A percentile compares a stretch with the other conserved stretches of the same genome.
Conservation (phyloP, 2,888 invertebrate species). For the Synanthedon myopaeformis region DNA sequence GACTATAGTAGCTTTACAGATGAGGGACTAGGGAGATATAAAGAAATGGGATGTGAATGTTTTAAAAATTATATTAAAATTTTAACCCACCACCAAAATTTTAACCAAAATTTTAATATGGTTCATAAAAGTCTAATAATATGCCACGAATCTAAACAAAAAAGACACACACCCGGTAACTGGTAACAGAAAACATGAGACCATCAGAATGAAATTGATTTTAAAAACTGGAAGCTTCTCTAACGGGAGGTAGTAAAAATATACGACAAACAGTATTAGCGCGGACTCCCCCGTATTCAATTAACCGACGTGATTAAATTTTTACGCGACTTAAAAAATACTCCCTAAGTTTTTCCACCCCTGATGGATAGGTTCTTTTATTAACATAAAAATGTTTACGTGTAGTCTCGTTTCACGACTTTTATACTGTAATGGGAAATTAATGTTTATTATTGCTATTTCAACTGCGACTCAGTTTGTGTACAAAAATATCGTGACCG, state of each 20-base stretch:
- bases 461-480: constrained; percentile 14
- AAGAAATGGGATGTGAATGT: too few species aligned
- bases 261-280: constrained; percentile 19
- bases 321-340: constrained; percentile 44
- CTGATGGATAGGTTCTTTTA: constrained; percentile 11
- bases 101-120: too few species aligned
- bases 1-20: too few species aligned
- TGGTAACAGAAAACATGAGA: too few species aligned
- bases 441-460: constrained; percentile 34
- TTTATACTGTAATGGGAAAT: constrained; percentile 42
- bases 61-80: too few species aligned
- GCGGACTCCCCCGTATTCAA: constrained; percentile 25
- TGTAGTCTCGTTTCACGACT: constrained; percentile 28
- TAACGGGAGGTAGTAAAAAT: constrained; percentile 15
- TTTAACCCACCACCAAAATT: too few species aligned
- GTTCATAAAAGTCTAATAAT: too few species aligned
- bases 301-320: constrained; percentile 37
- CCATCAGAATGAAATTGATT: neutral
- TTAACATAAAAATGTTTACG: constrained; percentile 30
- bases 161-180: too few species aligned
- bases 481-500: neutral
- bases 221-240: neutral
- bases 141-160: too few species aligned
- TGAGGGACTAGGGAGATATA: too few species aligned
- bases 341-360: constrained; percentile 15